Evolutionary conservation across 2,888 invertebrate species (phyloP).

Genomic region (Proisotoma minuta): DNA sequence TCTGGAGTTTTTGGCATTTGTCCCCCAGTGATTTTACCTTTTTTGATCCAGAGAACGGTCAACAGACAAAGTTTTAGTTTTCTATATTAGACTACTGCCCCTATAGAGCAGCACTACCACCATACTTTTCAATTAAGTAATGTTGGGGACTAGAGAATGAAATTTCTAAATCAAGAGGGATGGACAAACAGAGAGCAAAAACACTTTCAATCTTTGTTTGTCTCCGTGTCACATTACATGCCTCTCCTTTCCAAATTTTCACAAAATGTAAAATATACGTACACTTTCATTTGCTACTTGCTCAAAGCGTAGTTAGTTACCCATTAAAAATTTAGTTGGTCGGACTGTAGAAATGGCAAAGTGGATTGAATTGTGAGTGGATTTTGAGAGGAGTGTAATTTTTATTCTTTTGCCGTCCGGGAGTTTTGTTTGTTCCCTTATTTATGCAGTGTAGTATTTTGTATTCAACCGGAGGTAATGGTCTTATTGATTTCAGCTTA

Average conservation of each 20-base stretch:
- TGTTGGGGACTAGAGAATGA: background rate
- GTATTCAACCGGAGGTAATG: constrained; percentile 14
- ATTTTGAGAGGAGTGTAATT: background rate
- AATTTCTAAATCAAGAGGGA: background rate
- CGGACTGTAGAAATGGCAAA: background rate
- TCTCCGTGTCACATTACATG: too few relatives aligned
- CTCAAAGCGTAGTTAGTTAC: background rate
- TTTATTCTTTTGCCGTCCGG: background rate
- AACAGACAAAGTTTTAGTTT: background rate
- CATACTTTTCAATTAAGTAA: constrained; percentile 2
- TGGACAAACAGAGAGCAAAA: background rate
- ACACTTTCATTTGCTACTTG: background rate
- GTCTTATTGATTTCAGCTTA: constrained; percentile 18
- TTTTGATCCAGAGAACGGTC: background rate
- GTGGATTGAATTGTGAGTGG: constrained; percentile 3
- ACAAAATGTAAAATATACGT: background rate
- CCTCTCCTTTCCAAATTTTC: background rate
- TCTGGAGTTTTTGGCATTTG: background rate
- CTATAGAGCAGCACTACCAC: background rate
- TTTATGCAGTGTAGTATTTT: constrained; percentile 14
- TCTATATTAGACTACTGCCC: too few relatives aligned
- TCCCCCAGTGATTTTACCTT: background rate
- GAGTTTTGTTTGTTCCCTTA: constrained; percentile 4
- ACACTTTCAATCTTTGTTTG: too few relatives aligned
- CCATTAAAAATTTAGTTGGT: constrained; percentile 2